Evolutionary conservation across 1,140 invertebrate genomes (phyloP), one percentile per base, ranked within the genome.

Genomic region (Heterodera carotae): DNA sequence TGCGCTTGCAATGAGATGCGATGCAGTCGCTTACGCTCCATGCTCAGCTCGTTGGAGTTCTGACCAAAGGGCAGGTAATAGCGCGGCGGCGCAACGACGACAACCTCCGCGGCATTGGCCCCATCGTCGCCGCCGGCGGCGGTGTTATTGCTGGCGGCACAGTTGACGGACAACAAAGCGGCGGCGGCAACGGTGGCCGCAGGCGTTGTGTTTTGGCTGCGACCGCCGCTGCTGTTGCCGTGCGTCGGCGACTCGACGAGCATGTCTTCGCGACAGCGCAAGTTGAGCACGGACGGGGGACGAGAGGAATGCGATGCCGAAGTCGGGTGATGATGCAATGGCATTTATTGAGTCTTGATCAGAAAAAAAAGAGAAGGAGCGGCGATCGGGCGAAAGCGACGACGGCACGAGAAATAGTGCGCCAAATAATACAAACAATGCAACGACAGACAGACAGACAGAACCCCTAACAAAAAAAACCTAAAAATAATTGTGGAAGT

Each of bases 81-180:
- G 29, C 60, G 36, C n/a, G 48, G 12, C 48, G 48, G 48, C 5
- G 48, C 48, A 15, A 22, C 48, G 18, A 56, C 48, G 18, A 56
- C 48, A 56, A 15, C 22, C 12, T 22, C 48, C 2, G 15, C 48
- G 48, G 15, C 48, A 56, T 56, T 22, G 48, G 18, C 18, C 12
- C 4, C 48, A 53, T 22, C 18, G 48, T 0, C 10, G 48, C 48
- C 48, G 18, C 22, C 12, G 18, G 12, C 48, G 22, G 12, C 18
- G 48, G 22, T 59, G 27, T 73, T 73, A n/a, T 73, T 43, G 39
- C 1, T 73, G 70, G 70, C n/a, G 7, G 70, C 12, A 73, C 43
- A 12, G 6, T 43, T 43, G 39, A 12, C 39, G 39, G 39, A 43
- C 39, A 43, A 43, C 39, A 43, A 43, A 12, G 39, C 39, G 12